Evolutionary conservation across 2,797 vertebrate species (phyloP), one percentile per base, ranked within the genome.

Genomic region (Prionace glauca): DNA sequence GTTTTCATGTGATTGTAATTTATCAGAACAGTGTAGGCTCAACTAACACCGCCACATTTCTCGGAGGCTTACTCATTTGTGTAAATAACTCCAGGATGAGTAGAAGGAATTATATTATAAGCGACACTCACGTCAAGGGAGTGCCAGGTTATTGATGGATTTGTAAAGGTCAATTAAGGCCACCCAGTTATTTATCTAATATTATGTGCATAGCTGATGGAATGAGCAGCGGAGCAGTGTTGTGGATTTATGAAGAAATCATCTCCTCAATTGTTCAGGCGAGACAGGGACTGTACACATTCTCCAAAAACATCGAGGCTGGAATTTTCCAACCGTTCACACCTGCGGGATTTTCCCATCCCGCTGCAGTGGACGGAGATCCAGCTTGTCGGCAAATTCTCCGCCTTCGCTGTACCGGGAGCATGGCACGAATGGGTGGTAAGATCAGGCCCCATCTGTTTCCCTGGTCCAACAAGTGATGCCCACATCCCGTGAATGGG

Each of bases 151-250:
- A 95, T 77, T 95, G 93, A 95, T 95, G 41, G 93, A 77, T 77
- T 77, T 72, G 71, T 74, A 95, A 74, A 95, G 71, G 71, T 95
- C 93, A 95, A n/a, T 77, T 72, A 95, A 95, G 45, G 29, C 71
- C 41, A 95, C 7, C 1, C 0, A n/a, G 69, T 32, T 72, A 93
- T 94, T 94, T 95, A 95, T 74, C 16, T 20, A 60, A 74, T 77
- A 72, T 60, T 91, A 60, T 60, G 32, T 29, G 60, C 87, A 90
- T 32, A 60, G 56, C 60, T 91, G 60, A 91, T 62, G 56, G 16
- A 60, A 50, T 90, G 56, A 62, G 50, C 9, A 24, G 11, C 65
- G 29, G 3, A 45, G 41, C 10, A 20, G 41, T 72, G 10, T 24
- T 4, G 45, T 32, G 26, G 20, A 45, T 74, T 14, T 50, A 72